Evolutionary conservation across 1,140 invertebrate genomes (phyloP).

Genomic region (Odontomachus brunneus): DNA sequence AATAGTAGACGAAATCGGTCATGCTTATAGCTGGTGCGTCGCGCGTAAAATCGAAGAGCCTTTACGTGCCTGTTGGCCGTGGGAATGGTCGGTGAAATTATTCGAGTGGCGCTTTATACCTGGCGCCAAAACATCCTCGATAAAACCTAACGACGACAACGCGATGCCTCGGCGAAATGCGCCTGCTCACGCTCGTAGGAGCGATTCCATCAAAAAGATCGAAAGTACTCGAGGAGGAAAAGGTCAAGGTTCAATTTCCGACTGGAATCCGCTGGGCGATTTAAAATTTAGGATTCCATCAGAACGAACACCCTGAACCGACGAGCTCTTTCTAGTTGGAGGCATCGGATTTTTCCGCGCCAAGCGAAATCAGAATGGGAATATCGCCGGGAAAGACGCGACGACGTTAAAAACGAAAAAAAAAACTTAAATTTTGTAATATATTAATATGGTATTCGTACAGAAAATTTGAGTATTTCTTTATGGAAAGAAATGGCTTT

Average conservation of each 20-base stretch:
- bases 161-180: neutral
- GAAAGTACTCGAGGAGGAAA: conserved; percentile 18
- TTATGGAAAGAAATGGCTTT: neutral
- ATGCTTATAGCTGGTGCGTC: neutral
- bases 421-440: too few relatives aligned
- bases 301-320: neutral
- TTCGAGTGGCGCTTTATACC: conserved; percentile 50
- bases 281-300: conserved; percentile 58
- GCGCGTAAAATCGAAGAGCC: conserved; percentile 29
- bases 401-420: neutral
- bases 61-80: conserved; percentile 31
- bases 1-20: too few relatives aligned
- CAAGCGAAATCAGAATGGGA: conserved; percentile 14
- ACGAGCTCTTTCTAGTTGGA: conserved; percentile 20
- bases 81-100: conserved; percentile 32
- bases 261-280: conserved; percentile 25
- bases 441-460: too few relatives aligned
- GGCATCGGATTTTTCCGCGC: conserved; percentile 7
- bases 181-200: conserved; percentile 2
- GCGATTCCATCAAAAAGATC: conserved; percentile 50
- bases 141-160: conserved; percentile 38
- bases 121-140: conserved; percentile 36
- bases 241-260: conserved; percentile 49
- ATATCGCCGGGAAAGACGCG: neutral
- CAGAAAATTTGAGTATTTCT: neutral